A percentile compares a stretch with the other conserved stretches of the same genome.
phyloP scores from a whole-genome alignment of 1,140 invertebrate genomes.

The Mizuhopecten yessoensis region DNA sequence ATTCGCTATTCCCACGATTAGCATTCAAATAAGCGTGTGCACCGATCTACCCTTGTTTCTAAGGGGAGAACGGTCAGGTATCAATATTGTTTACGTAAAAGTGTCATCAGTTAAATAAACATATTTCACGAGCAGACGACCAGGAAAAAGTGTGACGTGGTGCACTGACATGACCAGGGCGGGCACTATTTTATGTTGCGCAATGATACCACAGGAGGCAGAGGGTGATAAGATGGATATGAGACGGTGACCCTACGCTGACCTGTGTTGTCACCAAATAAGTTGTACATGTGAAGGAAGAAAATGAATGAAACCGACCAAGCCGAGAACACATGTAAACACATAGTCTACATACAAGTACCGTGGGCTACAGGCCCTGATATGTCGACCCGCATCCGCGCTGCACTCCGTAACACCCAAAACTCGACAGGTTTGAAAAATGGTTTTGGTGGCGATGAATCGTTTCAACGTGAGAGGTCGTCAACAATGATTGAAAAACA shows the following conservation, averaged over 20 bases:
- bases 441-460: neutral
- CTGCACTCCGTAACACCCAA: neutral
- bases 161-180: conserved; percentile 29
- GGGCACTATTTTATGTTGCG: neutral
- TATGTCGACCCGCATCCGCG: neutral
- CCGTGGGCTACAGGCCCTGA: neutral
- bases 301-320: neutral
- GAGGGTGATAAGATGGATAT: neutral
- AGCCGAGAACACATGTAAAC: neutral
- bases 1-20: neutral
- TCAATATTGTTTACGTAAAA: neutral
- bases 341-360: neutral
- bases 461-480: neutral
- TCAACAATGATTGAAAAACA: neutral
- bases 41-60: neutral
- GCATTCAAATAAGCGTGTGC: neutral
- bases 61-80: neutral
- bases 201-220: neutral
- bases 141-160: conserved; percentile 14
- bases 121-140: neutral
- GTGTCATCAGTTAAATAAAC: neutral
- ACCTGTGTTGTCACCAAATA: neutral
- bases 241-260: neutral
- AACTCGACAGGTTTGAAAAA: conserved; percentile 32
- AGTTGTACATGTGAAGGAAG: neutral